Conservation (phyloP, 2,797 vertebrate species). For the Silurus lanzhouensis region DNA sequence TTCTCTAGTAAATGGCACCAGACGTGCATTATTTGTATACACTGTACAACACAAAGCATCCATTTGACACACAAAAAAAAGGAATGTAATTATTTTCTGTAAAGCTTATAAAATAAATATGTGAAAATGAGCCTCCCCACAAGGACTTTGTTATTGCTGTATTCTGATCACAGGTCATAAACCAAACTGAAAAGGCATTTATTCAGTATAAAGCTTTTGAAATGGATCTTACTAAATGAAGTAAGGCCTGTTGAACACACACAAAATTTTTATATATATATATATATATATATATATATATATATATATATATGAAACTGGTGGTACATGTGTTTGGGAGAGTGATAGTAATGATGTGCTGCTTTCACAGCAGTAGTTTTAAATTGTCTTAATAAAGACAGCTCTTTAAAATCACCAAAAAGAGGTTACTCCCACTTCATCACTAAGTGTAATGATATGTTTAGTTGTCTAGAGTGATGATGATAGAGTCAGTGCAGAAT, state of each 20-base stretch:
- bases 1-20: slow-evolving; percentile 40
- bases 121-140: background rate
- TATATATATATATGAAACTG: background rate
- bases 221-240: background rate
- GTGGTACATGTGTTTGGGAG: background rate
- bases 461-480: slow-evolving; percentile 24
- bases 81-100: slow-evolving; percentile 35
- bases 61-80: background rate
- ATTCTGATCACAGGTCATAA: background rate
- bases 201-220: background rate
- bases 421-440: background rate
- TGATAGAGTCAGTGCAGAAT: slow-evolving; percentile 11
- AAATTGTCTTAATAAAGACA: slow-evolving; percentile 5
- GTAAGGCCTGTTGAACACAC: too few species aligned
- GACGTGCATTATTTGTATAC: background rate
- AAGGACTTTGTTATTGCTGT: background rate
- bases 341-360: background rate
- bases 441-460: slow-evolving; percentile 37
- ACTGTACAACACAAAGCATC: background rate
- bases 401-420: slow-evolving; percentile 2
- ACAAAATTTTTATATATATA: too few species aligned
- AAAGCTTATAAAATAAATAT: slow-evolving; percentile 57
- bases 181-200: background rate
- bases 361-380: background rate
- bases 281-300: background rate